phyloP scores from a whole-genome alignment of 2,113 vertebrate genomes.

The Nothobranchius kuhntae region DNA sequence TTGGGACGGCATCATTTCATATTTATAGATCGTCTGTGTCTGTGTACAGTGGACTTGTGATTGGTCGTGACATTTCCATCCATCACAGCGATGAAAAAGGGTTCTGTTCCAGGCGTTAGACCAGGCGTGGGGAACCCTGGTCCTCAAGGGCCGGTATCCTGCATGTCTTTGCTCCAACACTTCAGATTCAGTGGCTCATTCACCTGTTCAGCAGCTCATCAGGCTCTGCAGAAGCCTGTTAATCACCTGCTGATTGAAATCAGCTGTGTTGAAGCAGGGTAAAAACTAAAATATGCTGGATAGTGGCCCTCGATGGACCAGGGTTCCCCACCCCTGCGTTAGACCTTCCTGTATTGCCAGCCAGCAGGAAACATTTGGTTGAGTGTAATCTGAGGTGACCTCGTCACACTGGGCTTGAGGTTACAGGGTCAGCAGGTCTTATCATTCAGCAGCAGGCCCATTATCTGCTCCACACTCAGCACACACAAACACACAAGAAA shows the following conservation, averaged over 20 bases:
- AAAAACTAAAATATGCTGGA: too few relatives aligned
- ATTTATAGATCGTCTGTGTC: conserved; percentile 14
- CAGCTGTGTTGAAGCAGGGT: too few relatives aligned
- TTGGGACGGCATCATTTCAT: neutral
- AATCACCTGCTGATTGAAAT: too few relatives aligned
- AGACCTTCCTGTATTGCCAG: conserved; percentile 49
- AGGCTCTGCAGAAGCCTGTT: too few relatives aligned
- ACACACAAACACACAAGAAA: conserved; percentile 18
- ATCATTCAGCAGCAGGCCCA: conserved; percentile 59
- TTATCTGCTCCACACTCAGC: conserved; percentile 36
- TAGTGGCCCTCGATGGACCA: too few relatives aligned
- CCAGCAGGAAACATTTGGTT: conserved; percentile 62
- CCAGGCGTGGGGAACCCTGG: neutral
- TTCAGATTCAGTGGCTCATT: too few relatives aligned
- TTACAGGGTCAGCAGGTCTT: conserved; percentile 65
- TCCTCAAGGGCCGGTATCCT: too few relatives aligned
- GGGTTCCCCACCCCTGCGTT: conserved; percentile 3
- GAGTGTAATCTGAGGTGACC: conserved; percentile 67
- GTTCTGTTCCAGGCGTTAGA: conserved; percentile 47
- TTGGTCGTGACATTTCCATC: conserved; percentile 35
- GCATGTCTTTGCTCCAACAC: too few relatives aligned
- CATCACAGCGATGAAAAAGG: conserved; percentile 39
- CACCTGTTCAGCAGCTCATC: too few relatives aligned
- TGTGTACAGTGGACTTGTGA: conserved; percentile 24
- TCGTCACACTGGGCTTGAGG: conserved; percentile 47